These are phyloP conservation scores for Sphaeramia orbicularis DNA, from an alignment of 2,797 vertebrate species.

Conservation along the genomic window DNA sequence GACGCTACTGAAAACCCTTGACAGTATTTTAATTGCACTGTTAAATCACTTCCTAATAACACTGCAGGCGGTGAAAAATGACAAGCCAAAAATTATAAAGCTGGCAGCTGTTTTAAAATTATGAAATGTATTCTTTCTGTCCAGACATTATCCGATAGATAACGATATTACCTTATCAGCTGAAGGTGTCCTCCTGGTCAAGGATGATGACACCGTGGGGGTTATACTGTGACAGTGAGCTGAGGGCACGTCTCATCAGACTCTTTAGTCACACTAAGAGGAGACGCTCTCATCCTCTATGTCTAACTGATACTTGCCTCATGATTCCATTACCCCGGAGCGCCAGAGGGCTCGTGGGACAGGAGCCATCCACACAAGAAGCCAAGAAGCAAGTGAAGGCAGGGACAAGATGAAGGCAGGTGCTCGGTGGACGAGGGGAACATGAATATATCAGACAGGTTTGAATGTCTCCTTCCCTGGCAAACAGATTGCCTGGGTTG, in stretches of 20 bases:
- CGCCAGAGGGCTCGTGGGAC: slow-evolving; percentile 62
- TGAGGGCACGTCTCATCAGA: slow-evolving; percentile 53
- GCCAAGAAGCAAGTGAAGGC: slow-evolving; percentile 69
- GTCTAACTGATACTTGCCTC: slow-evolving; percentile 69
- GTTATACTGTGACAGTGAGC: slow-evolving; percentile 49
- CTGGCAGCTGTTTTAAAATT: slow-evolving; percentile 37
- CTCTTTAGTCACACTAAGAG: slow-evolving; percentile 62
- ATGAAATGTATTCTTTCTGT: slow-evolving; percentile 30
- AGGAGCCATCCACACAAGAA: slow-evolving; percentile 60
- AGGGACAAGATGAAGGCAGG: slow-evolving; percentile 65
- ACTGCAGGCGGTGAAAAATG: slow-evolving; percentile 28
- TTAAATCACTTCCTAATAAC: slow-evolving; percentile 53
- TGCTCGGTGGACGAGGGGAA: slow-evolving; percentile 57
- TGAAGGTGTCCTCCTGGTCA: slow-evolving; percentile 43
- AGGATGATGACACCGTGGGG: slow-evolving; percentile 44
- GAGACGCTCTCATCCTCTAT: slow-evolving; percentile 57
- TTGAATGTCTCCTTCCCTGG: slow-evolving; percentile 70
- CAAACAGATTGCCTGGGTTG: slow-evolving; percentile 68
- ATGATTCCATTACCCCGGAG: slow-evolving; percentile 67
- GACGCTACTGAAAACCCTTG: slow-evolving; percentile 49
- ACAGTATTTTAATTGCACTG: slow-evolving; percentile 65
- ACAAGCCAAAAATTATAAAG: slow-evolving; percentile 40
- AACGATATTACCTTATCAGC: slow-evolving; percentile 48
- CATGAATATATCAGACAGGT: slow-evolving; percentile 70
- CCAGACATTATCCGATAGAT: slow-evolving; percentile 33